phyloP scores from a whole-genome alignment of 2,113 vertebrate genomes.

The Corynorhinus townsendii region DNA sequence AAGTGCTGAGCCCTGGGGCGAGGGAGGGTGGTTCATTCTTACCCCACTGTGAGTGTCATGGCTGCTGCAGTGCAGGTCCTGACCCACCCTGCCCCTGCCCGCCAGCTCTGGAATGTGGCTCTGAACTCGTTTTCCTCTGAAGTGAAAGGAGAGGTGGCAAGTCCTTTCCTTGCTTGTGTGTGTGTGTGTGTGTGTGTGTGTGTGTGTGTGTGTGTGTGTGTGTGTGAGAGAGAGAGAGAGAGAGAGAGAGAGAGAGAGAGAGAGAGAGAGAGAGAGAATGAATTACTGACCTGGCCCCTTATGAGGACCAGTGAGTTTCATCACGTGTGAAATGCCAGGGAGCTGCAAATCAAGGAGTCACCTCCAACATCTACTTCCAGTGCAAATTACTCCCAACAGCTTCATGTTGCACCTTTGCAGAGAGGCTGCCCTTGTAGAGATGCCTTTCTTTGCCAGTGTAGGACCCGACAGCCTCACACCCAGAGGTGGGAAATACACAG shows the following conservation, averaged over 20 bases:
- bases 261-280: neutral
- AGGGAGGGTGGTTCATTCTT: conserved; percentile 12
- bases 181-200: neutral
- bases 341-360: neutral
- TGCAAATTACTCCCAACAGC: neutral
- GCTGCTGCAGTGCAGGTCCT: neutral
- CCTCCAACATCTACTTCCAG: neutral
- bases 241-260: neutral
- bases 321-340: neutral
- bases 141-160: neutral
- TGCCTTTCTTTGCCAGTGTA: neutral
- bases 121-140: neutral
- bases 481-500: conserved; percentile 10
- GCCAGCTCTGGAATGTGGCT: neutral
- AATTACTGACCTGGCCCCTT: neutral
- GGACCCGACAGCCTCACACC: neutral
- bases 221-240: neutral
- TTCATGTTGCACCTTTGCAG: neutral
- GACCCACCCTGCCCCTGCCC: neutral
- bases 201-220: neutral
- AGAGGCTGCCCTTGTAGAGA: neutral
- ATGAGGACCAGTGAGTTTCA: neutral
- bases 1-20: conserved; percentile 22
- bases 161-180: neutral
- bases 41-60: neutral